These are phyloP conservation scores for Pollenia griseotomentosa DNA, from an alignment of 2,888 invertebrate genomes.

Conservation along the genomic window DNA sequence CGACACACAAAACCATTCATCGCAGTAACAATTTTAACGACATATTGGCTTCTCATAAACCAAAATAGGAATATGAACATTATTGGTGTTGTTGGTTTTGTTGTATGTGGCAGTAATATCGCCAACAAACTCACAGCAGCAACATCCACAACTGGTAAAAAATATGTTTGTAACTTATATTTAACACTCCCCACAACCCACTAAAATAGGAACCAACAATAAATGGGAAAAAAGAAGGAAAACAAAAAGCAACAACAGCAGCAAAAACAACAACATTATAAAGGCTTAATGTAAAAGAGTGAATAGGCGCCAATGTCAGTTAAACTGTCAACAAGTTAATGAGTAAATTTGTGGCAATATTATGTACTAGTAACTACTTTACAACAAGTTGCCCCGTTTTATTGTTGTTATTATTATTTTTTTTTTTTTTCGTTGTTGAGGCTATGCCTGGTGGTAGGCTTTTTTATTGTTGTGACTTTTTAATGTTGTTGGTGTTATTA, in stretches of 20 bases:
- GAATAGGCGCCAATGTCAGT: slow-evolving; percentile 73
- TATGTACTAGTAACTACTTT: slow-evolving; percentile 65
- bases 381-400: slow-evolving; percentile 59
- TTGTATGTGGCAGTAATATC: slow-evolving; percentile 19
- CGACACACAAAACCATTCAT: neutral
- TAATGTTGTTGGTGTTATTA: slow-evolving; percentile 30
- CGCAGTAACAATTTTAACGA: slow-evolving; percentile 46
- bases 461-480: slow-evolving; percentile 14
- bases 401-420: slow-evolving; percentile 28
- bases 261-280: slow-evolving; percentile 17
- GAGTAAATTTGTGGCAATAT: slow-evolving; percentile 73
- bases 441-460: slow-evolving; percentile 59
- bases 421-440: slow-evolving; percentile 13
- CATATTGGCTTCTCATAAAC: slow-evolving; percentile 71
- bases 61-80: slow-evolving; percentile 60
- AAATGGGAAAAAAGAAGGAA: slow-evolving; percentile 34
- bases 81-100: slow-evolving; percentile 7
- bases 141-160: slow-evolving; percentile 35
- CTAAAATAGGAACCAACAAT: slow-evolving; percentile 42
- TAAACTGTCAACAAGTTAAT: slow-evolving; percentile 74
- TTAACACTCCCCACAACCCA: slow-evolving; percentile 66
- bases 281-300: slow-evolving; percentile 59
- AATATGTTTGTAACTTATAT: slow-evolving; percentile 52
- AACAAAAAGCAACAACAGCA: neutral
- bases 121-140: slow-evolving; percentile 27